Percentiles rank a stretch among this genome's conserved stretches.
Evolutionary conservation across 2,888 invertebrate genomes (phyloP).

Genomic region (Drosophila cognata): DNA sequence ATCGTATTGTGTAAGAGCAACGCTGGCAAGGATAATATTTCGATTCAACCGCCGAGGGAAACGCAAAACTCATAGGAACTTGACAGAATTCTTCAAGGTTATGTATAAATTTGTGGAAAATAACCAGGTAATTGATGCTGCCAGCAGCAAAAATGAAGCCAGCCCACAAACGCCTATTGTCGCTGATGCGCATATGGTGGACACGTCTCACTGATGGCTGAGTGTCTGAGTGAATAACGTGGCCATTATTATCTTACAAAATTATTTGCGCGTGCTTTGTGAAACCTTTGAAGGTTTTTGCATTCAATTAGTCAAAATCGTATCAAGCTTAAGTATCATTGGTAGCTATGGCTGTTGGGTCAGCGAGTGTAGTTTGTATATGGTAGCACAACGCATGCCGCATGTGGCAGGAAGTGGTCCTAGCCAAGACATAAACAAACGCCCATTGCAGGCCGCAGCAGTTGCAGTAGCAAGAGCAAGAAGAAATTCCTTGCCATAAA

Average conservation of each 20-base stretch:
- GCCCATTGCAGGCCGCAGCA: constrained; percentile 43
- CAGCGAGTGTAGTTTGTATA: constrained; percentile 59
- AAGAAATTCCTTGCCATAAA: constrained; percentile 79
- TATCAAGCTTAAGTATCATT: constrained; percentile 55
- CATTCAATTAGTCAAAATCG: constrained; percentile 51
- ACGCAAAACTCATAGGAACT: constrained; percentile 23
- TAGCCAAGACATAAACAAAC: constrained; percentile 68
- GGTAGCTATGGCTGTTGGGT: constrained; percentile 30
- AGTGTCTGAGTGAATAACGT: not conserved
- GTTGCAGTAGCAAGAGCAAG: constrained; percentile 23
- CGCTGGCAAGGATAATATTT: constrained; percentile 20
- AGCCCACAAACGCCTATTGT: constrained; percentile 25
- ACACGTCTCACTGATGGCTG: not conserved
- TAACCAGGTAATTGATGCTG: constrained; percentile 68
- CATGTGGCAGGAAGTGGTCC: constrained; percentile 24
- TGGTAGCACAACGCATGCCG: constrained; percentile 39
- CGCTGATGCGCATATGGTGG: constrained; percentile 15
- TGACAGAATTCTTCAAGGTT: constrained; percentile 53
- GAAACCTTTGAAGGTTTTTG: constrained; percentile 36
- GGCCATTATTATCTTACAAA: constrained; percentile 35
- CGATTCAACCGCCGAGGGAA: constrained; percentile 11
- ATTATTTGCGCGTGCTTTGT: constrained; percentile 58
- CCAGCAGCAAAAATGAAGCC: constrained; percentile 42
- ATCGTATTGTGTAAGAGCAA: constrained; percentile 10
- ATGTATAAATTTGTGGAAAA: constrained; percentile 47